These are phyloP conservation scores for Etheostoma nigrum DNA, from an alignment of 2,797 vertebrate genomes.

Conservation along the genomic window DNA sequence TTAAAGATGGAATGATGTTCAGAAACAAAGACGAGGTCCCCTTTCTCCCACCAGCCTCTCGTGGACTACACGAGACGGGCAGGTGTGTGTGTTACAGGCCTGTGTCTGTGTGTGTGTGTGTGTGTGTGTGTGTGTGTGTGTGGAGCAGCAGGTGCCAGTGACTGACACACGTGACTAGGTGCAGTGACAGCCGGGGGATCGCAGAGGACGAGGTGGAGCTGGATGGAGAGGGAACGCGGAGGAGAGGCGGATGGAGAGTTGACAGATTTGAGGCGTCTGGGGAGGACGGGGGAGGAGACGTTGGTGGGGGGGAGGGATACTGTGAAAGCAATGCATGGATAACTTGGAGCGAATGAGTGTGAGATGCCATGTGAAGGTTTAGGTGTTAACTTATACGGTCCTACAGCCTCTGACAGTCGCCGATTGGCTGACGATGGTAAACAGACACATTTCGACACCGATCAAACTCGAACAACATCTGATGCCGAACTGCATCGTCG, in stretches of 20 bases:
- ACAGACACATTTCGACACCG: constrained; percentile 24
- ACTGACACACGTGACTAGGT: constrained; percentile 70
- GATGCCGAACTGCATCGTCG: constrained; percentile 13
- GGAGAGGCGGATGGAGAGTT: constrained; percentile 42
- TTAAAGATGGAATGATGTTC: constrained; percentile 60
- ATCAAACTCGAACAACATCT: neutral
- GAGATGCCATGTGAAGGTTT: constrained; percentile 29
- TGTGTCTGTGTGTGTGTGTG: neutral
- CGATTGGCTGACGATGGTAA: constrained; percentile 31
- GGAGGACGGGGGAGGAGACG: too few species aligned
- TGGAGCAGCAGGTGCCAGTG: constrained; percentile 68
- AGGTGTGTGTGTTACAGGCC: constrained; percentile 4
- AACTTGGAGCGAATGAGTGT: constrained; percentile 26
- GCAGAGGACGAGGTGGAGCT: constrained; percentile 52
- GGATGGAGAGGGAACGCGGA: constrained; percentile 29
- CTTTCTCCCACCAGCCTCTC: constrained; percentile 4
- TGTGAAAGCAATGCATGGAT: neutral
- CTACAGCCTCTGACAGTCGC: constrained; percentile 20
- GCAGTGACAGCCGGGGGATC: constrained; percentile 66
- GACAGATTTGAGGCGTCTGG: constrained; percentile 40
- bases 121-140: neutral
- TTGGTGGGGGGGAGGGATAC: neutral
- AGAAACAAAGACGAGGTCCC: constrained; percentile 41
- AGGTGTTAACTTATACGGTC: constrained; percentile 4
- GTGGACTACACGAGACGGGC: constrained; percentile 49